phyloP scores from a whole-genome alignment of 2,113 vertebrate species.

The Sialia sialis region DNA sequence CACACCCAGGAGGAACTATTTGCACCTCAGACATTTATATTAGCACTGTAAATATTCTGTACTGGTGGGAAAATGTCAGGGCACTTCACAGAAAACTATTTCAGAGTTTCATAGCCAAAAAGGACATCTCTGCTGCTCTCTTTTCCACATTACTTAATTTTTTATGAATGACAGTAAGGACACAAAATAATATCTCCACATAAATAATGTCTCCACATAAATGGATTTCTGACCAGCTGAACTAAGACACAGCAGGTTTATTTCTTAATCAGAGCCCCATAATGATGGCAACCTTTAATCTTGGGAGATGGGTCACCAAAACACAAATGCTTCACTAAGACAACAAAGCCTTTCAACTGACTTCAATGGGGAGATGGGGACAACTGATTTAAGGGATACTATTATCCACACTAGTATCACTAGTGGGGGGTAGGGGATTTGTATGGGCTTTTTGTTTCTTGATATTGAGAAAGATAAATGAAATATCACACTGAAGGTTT shows the following conservation, averaged over 20 bases:
- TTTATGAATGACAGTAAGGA: not conserved
- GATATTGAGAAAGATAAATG: not conserved
- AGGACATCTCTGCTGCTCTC: not conserved
- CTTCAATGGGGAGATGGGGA: not conserved
- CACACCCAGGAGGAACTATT: not conserved
- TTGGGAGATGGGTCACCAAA: not conserved
- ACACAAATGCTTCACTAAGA: not conserved
- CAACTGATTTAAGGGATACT: not conserved
- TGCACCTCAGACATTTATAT: not conserved
- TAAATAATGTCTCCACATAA: too few species aligned
- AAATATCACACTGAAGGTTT: not conserved
- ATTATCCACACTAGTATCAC: not conserved
- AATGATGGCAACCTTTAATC: not conserved
- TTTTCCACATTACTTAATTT: not conserved
- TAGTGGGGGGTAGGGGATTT: not conserved
- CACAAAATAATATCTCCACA: not conserved
- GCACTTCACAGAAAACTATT: not conserved
- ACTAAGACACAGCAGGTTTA: not conserved
- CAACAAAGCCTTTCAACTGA: not conserved
- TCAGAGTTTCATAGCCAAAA: not conserved
- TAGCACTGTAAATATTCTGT: slow-evolving; percentile 12
- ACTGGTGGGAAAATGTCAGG: not conserved
- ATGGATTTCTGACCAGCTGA: not conserved
- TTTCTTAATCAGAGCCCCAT: not conserved
- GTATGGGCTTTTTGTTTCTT: not conserved